Percentiles rank a stretch among this genome's conserved stretches.
Evolutionary conservation across 2,113 vertebrate species (phyloP).

Genomic region (Dipodomys merriami): DNA sequence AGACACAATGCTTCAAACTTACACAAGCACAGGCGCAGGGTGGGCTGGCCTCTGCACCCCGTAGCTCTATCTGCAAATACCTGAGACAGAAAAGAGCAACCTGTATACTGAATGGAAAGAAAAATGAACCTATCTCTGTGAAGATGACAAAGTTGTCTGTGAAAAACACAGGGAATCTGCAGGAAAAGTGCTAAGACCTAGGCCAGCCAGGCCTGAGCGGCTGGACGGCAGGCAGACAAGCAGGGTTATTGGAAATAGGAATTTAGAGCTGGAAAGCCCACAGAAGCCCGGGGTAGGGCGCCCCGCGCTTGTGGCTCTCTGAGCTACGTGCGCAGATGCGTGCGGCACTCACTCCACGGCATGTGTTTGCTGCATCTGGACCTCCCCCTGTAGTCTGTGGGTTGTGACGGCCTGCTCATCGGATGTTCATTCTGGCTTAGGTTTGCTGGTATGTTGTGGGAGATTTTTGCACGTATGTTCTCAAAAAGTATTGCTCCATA

Average conservation of each 20-base stretch:
- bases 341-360: background rate
- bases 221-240: too few species aligned
- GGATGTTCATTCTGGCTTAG: fast-evolving
- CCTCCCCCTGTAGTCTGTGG: too few species aligned
- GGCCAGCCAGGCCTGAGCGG: background rate
- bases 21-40: too few species aligned
- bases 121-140: fast-evolving
- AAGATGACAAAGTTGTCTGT: fast-evolving
- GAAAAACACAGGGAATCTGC: background rate
- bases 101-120: background rate
- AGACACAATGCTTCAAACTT: background rate
- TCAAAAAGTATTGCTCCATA: fast-evolving
- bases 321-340: background rate
- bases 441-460: background rate
- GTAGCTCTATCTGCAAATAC: background rate
- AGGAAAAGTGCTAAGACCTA: background rate
- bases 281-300: background rate
- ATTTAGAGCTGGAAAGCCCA: background rate
- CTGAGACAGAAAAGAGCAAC: background rate
- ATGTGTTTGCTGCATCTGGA: too few species aligned
- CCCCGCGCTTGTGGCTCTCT: background rate
- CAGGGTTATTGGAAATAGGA: background rate
- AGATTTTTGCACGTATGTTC: fast-evolving
- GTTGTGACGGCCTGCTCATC: fast-evolving
- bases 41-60: fast-evolving